Evolutionary conservation across 2,888 invertebrate species (phyloP).

Genomic region (Aphidoletes aphidimyza): DNA sequence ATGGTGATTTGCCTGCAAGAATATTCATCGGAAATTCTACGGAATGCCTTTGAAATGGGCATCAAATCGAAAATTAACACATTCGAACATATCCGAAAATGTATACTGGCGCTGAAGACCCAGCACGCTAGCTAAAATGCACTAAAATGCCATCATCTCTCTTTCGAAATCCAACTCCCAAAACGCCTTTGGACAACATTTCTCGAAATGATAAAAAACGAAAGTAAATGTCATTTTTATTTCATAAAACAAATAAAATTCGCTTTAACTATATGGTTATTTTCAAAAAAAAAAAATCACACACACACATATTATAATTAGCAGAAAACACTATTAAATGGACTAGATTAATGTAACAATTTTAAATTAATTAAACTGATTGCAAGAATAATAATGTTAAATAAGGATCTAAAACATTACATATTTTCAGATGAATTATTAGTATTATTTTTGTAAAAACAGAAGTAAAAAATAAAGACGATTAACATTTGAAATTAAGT

Average conservation of each 20-base stretch:
- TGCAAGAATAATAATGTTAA: neutral
- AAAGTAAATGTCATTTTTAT: neutral
- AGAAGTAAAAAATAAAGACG: neutral
- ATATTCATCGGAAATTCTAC: slow-evolving; percentile 80
- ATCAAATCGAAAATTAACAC: slow-evolving; percentile 82
- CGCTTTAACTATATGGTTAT: too few species aligned
- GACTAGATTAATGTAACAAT: neutral
- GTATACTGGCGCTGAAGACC: slow-evolving; percentile 82
- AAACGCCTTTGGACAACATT: neutral
- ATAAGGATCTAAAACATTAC: neutral
- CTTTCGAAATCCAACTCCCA: neutral
- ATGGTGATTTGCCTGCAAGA: slow-evolving; percentile 87
- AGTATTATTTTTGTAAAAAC: slow-evolving; percentile 10
- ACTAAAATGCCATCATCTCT: neutral
- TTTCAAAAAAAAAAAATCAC: neutral
- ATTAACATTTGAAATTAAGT: neutral
- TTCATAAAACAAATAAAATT: too few species aligned
- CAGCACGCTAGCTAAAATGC: slow-evolving; percentile 81
- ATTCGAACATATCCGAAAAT: slow-evolving; percentile 79
- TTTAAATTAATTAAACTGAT: neutral
- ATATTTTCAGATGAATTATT: neutral
- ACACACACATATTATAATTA: neutral
- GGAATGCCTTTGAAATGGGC: slow-evolving; percentile 84
- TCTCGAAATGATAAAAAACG: too few species aligned
- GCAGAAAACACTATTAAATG: neutral